phyloP scores from a whole-genome alignment of 2,888 invertebrate genomes.

The Pollenia labialis region DNA sequence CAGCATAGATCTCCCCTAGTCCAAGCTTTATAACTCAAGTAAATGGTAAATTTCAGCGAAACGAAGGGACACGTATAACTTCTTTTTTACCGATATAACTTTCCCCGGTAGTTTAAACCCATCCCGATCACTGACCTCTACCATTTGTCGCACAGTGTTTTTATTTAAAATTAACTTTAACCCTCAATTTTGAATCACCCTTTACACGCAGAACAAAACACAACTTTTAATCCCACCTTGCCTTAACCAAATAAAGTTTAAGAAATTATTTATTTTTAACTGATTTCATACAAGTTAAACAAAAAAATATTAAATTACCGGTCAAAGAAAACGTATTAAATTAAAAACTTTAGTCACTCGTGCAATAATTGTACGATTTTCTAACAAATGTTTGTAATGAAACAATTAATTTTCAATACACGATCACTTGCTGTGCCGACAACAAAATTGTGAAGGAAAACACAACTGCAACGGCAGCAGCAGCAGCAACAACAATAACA shows the following conservation, averaged over 20 bases:
- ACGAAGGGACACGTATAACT: too few relatives aligned
- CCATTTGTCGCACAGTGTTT: too few relatives aligned
- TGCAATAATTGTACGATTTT: constrained; percentile 43
- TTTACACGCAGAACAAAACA: constrained; percentile 11
- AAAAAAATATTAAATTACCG: not conserved
- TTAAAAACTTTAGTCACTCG: not conserved
- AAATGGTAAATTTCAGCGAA: too few relatives aligned
- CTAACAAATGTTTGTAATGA: constrained; percentile 62
- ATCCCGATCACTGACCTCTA: too few relatives aligned
- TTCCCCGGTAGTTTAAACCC: too few relatives aligned
- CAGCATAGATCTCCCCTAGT: too few relatives aligned
- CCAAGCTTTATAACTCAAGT: too few relatives aligned
- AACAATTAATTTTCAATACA: constrained; percentile 73
- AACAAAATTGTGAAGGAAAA: constrained; percentile 40
- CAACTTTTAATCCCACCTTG: not conserved
- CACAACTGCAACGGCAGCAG: constrained; percentile 34
- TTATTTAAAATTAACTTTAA: too few relatives aligned
- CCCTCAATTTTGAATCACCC: not conserved
- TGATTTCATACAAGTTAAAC: constrained; percentile 15
- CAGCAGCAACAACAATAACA: not conserved
- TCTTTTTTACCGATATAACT: too few relatives aligned
- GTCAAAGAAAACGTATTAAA: constrained; percentile 15
- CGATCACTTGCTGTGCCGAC: constrained; percentile 72
- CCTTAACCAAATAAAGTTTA: not conserved
- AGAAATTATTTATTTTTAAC: constrained; percentile 12